These are phyloP conservation scores for Carcinoscorpius rotundicauda DNA, from an alignment of 1,140 invertebrate species.

Conservation along the genomic window DNA sequence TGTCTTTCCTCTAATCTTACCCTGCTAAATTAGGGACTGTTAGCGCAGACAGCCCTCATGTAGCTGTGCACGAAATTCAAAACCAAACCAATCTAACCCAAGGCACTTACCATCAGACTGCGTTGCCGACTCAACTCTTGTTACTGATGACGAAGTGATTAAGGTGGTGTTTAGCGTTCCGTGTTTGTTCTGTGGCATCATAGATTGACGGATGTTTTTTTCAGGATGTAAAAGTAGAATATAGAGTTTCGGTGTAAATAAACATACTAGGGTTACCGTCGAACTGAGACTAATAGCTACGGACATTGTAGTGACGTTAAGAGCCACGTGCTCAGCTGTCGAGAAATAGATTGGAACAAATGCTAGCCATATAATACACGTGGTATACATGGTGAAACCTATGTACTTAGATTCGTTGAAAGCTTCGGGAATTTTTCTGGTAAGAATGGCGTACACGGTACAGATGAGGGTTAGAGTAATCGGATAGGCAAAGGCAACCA, in stretches of 20 bases:
- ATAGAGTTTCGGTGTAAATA: conserved; percentile 84
- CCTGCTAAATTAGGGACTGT: no score
- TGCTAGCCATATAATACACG: conserved; percentile 80
- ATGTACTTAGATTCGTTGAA: conserved; percentile 89
- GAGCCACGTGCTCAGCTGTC: conserved; percentile 41
- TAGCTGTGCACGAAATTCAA: no score
- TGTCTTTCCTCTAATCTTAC: no score
- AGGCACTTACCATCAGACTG: no score
- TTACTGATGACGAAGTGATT: no score
- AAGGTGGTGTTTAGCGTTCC: no score
- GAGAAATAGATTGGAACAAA: conserved; percentile 80
- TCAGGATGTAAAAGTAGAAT: conserved; percentile 86
- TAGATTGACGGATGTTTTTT: conserved; percentile 77
- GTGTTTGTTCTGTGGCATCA: conserved; percentile 45
- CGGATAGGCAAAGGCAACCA: conserved; percentile 79
- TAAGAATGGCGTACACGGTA: conserved; percentile 76
- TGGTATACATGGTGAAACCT: conserved; percentile 96
- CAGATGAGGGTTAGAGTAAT: conserved; percentile 73
- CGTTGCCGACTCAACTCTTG: no score
- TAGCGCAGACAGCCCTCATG: no score
- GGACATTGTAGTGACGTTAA: conserved; percentile 72
- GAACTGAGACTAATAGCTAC: conserved; percentile 81
- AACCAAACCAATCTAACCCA: no score
- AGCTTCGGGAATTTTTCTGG: conserved; percentile 83
- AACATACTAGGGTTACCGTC: conserved; percentile 72